Percentiles rank a stretch among this genome's conserved stretches.
These are phyloP conservation scores for Gobio gobio DNA, from an alignment of 2,113 vertebrate genomes.

Conservation along the genomic window DNA sequence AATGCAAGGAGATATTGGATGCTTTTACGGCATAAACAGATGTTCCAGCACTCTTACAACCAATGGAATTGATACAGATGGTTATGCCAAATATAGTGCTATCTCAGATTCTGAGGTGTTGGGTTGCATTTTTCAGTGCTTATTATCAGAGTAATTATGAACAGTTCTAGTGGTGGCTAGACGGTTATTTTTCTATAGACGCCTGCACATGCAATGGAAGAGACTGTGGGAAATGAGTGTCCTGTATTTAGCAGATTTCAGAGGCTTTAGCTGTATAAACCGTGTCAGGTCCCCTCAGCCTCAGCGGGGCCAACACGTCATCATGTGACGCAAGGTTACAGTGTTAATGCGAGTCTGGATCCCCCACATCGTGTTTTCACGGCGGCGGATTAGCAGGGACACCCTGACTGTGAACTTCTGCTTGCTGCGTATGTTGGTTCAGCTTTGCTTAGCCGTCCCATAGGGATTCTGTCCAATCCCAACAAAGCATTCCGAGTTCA, in stretches of 20 bases:
- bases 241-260: conserved; percentile 37
- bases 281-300: conserved; percentile 27
- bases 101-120: neutral
- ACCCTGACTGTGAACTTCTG: conserved; percentile 39
- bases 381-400: conserved; percentile 29
- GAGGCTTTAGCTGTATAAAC: conserved; percentile 42
- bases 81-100: neutral
- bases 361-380: conserved; percentile 39
- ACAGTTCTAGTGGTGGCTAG: neutral
- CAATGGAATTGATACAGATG: neutral
- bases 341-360: conserved; percentile 37
- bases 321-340: conserved; percentile 11
- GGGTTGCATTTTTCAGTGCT: neutral
- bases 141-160: neutral
- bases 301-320: conserved; percentile 24
- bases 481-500: conserved; percentile 33
- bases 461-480: neutral
- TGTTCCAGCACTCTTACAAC: neutral
- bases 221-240: conserved; percentile 32
- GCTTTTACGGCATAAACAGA: neutral
- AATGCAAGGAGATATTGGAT: neutral
- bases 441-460: conserved; percentile 14
- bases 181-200: neutral
- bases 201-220: neutral
- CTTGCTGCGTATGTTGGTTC: conserved; percentile 22